Evolutionary conservation across 1,140 invertebrate genomes (phyloP), one percentile per base, ranked within the genome.

Genomic region (Asobara japonica): DNA sequence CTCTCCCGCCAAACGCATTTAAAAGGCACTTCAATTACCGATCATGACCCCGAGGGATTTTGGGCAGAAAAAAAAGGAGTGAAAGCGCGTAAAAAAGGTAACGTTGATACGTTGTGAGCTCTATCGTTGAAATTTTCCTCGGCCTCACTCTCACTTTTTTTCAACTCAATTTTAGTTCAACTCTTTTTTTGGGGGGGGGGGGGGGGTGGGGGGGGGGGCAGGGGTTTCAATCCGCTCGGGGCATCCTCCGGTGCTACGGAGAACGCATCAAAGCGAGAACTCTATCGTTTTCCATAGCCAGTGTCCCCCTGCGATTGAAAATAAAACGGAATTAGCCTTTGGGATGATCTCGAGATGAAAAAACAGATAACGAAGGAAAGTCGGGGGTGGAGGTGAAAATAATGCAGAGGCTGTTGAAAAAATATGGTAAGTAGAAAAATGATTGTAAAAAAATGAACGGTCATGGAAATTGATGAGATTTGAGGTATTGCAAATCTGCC

Each of bases 71-170:
- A 41, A 41, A 41, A 41, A 6, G 3, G 11, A 41, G n/a, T 6
- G 11, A 3, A 3, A 51, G 16, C 2, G 31, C 8, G 45, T 20
- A 18, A 10, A 18, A 3, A 20, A 51, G 45, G 8, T 7, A n/a
- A 51, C 16, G 10, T 3, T 7, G 20, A 51, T 6, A 36, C 31
- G 45, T 51, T 51, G 3, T 18, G 2, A 20, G 45, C 22, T 51
- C 22, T 10, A 51, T 51, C 45, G 45, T 51, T 25, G 45, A 8
- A n/a, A 51, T 51, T 51, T 41, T 51, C 45, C 45, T 51, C 45
- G 45, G 16, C 16, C 45, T 51, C 45, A 51, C 45, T 51, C 45
- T 51, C 45, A 18, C 45, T 51, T 51, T 45, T 51, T 51, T 51
- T n/a, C 18, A 6, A 20, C 16, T 51, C 45, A 51, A 20, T 51